These are phyloP conservation scores for Icerya purchasi DNA, from an alignment of 2,888 invertebrate species.

Conservation along the genomic window DNA sequence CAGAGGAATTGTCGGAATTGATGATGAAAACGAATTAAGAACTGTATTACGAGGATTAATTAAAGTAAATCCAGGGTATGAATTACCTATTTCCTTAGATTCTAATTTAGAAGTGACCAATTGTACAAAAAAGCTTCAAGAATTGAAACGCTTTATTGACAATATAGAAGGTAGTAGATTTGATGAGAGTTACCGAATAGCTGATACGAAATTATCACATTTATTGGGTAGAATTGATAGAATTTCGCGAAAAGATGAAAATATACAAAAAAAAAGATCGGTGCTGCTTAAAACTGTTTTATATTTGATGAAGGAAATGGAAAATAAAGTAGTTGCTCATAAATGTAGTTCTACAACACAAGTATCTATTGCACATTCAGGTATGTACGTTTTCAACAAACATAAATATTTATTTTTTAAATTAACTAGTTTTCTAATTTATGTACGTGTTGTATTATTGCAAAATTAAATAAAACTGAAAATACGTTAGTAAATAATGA, in stretches of 20 bases:
- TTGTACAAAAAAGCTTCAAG: conserved; percentile 13
- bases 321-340: conserved; percentile 3
- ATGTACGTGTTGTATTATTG: neutral
- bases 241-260: conserved; percentile 8
- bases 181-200: conserved; percentile 12
- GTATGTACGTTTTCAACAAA: too few species aligned
- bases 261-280: conserved; percentile 12
- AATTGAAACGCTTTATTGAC: conserved; percentile 12
- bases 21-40: conserved; percentile 11
- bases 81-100: conserved; percentile 2
- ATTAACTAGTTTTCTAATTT: neutral
- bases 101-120: conserved; percentile 10
- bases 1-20: conserved; percentile 10
- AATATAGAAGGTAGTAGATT: conserved; percentile 12
- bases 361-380: neutral
- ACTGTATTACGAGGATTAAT: conserved; percentile 12
- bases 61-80: conserved; percentile 12
- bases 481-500: too few species aligned
- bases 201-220: conserved; percentile 14
- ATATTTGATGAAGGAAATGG: conserved; percentile 15
- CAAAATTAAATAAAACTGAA: too few species aligned
- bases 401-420: neutral
- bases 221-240: conserved; percentile 15
- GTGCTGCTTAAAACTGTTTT: conserved; percentile 15
- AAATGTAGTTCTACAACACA: conserved; percentile 3